A percentile compares a stretch with the other conserved stretches of the same genome.
These are phyloP conservation scores for Adrianichthys oophorus DNA, from an alignment of 2,797 vertebrate species.

Conservation along the genomic window DNA sequence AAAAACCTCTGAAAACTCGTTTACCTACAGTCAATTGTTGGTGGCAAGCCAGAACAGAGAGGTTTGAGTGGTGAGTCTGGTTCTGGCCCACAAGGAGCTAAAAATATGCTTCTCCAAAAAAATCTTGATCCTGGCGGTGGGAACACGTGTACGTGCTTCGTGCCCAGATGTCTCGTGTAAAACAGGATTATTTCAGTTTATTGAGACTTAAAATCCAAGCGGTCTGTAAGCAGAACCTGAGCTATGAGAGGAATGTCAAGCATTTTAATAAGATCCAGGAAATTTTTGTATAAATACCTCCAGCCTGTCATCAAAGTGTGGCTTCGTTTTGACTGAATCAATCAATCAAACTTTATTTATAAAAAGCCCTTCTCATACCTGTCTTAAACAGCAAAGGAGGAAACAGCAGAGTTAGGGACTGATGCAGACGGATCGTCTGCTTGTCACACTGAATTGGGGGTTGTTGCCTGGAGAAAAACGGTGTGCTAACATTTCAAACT, in stretches of 20 bases:
- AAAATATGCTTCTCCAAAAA: slow-evolving; percentile 43
- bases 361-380: slow-evolving; percentile 13
- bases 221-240: slow-evolving; percentile 73
- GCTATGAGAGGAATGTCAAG: slow-evolving; percentile 76
- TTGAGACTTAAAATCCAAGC: slow-evolving; percentile 72
- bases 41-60: slow-evolving; percentile 39
- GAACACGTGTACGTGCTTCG: slow-evolving; percentile 41
- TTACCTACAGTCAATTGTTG: slow-evolving; percentile 47
- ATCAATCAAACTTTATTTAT: too few relatives aligned
- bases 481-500: too few relatives aligned
- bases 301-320: slow-evolving; percentile 52
- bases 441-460: too few relatives aligned
- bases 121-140: slow-evolving; percentile 46
- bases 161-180: slow-evolving; percentile 71
- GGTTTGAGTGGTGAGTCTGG: slow-evolving; percentile 17
- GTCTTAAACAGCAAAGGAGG: slow-evolving; percentile 17
- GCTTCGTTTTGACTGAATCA: slow-evolving; percentile 38
- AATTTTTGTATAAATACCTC: slow-evolving; percentile 55
- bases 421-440: too few relatives aligned
- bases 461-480: too few relatives aligned
- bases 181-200: slow-evolving; percentile 81
- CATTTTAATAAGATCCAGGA: slow-evolving; percentile 82
- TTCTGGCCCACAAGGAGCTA: slow-evolving; percentile 30
- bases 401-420: slow-evolving; percentile 3
- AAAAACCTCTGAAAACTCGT: slow-evolving; percentile 53